Evolutionary conservation across 1,140 invertebrate genomes (phyloP).

Genomic region (Nymphalis io): DNA sequence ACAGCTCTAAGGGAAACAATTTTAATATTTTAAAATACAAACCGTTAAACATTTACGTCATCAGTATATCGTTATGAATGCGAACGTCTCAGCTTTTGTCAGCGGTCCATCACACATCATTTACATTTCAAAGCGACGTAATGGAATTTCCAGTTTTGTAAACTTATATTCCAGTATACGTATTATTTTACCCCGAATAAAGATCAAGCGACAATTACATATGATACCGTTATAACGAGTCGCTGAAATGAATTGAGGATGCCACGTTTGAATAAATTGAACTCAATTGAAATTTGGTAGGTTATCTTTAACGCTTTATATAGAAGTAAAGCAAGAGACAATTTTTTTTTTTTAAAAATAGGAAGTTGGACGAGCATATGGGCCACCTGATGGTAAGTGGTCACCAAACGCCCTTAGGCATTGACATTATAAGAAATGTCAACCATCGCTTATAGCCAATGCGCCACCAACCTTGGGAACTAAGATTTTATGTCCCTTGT

Average conservation of each 20-base stretch:
- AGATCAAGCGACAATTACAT: background rate
- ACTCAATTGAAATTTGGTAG: background rate
- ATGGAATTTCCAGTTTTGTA: slow-evolving; percentile 1
- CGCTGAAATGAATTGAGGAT: background rate
- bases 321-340: no score
- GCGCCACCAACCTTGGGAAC: no score
- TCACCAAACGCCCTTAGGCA: no score
- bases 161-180: background rate
- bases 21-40: background rate
- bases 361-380: no score
- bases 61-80: slow-evolving; percentile 3
- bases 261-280: background rate
- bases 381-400: no score
- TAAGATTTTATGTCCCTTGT: no score
- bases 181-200: slow-evolving; percentile 10
- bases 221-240: background rate
- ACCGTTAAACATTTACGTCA: background rate
- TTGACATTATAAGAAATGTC: no score
- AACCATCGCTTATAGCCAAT: no score
- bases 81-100: slow-evolving; percentile 14
- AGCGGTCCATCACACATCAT: slow-evolving; percentile 11
- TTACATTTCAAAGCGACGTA: slow-evolving; percentile 21
- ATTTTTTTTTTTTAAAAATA: no score
- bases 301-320: no score
- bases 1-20: no score